These are phyloP conservation scores for Syrrhaptes paradoxus DNA, from an alignment of 2,113 vertebrate genomes.

Conservation along the genomic window DNA sequence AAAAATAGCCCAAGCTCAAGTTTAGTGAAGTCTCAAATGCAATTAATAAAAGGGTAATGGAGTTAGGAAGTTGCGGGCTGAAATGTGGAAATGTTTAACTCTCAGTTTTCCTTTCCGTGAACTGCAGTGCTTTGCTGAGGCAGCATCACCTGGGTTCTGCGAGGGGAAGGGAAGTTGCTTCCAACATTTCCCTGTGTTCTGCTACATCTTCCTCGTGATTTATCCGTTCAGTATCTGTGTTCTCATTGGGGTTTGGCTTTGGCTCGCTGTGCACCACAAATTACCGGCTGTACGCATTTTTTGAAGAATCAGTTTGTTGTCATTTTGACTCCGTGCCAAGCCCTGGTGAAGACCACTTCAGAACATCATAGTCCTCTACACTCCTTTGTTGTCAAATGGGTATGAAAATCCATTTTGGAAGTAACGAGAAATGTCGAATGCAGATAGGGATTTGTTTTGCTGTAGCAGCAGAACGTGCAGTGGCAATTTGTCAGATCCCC, in stretches of 20 bases:
- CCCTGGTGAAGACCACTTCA: constrained; percentile 34
- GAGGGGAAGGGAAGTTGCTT: background rate
- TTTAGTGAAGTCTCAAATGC: constrained; percentile 64
- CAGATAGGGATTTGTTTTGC: constrained; percentile 59
- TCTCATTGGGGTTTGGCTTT: constrained; percentile 33
- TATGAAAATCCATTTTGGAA: constrained; percentile 48
- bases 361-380: constrained; percentile 35
- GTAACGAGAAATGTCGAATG: constrained; percentile 45
- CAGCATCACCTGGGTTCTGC: background rate
- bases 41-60: constrained; percentile 62
- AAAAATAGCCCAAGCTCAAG: constrained; percentile 66
- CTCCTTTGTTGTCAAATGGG: constrained; percentile 39
- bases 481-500: constrained; percentile 33
- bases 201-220: background rate
- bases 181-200: background rate
- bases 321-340: background rate
- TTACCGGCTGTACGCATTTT: background rate
- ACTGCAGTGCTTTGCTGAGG: background rate
- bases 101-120: background rate
- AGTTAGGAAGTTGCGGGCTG: constrained; percentile 57
- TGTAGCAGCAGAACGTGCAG: constrained; percentile 36
- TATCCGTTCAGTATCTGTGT: constrained; percentile 26
- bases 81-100: constrained; percentile 48
- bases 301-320: constrained; percentile 19
- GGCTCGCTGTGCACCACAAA: background rate